These are phyloP conservation scores for Tarsius wallacei DNA, from an alignment of 2,797 vertebrate species.

Conservation along the genomic window DNA sequence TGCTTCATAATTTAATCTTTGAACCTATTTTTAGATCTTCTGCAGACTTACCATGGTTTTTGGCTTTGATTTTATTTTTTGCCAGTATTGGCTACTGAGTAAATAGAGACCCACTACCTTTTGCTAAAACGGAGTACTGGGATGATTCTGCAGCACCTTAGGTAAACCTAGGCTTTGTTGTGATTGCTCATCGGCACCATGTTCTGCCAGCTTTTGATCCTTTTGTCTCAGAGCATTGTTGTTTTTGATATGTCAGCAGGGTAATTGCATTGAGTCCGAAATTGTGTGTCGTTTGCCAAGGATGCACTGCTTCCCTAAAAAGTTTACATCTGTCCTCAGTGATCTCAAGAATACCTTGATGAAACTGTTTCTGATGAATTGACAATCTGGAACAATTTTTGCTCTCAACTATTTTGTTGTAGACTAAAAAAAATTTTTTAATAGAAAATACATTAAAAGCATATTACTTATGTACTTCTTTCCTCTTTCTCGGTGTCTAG, in stretches of 20 bases:
- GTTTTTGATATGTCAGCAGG: constrained; percentile 18
- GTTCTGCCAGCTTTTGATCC: not conserved
- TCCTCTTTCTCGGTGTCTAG: not conserved
- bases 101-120: not conserved
- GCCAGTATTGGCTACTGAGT: not conserved
- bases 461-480: not conserved
- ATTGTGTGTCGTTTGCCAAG: not conserved
- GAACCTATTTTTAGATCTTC: not conserved
- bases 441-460: not conserved
- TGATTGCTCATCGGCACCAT: not conserved
- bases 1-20: not conserved
- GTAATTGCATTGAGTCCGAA: not conserved
- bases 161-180: not conserved
- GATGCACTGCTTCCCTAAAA: not conserved
- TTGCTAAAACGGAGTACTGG: not conserved
- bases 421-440: not conserved
- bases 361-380: not conserved
- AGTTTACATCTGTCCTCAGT: not conserved
- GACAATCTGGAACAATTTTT: not conserved
- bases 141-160: not conserved
- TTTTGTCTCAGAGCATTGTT: not conserved
- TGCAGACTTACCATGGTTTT: not conserved
- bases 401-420: not conserved
- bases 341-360: not conserved
- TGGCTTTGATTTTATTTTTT: not conserved